Evolutionary conservation across 35 echinoderm and acorn worm species (phyloP).

Genomic region (Ptychodera flava): DNA sequence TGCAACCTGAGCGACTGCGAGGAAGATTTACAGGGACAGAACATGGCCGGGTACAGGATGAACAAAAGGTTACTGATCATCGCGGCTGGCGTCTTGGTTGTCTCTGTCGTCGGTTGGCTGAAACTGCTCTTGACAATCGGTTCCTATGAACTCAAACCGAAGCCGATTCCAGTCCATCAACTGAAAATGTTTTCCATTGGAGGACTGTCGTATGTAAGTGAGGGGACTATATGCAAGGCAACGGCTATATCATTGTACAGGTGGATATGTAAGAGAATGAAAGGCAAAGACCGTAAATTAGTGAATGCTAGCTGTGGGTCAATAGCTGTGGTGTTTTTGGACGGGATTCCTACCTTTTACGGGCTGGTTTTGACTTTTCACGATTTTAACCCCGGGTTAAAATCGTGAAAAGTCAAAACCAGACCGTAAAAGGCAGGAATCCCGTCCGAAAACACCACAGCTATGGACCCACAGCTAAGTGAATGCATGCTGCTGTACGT

Average conservation of each 20-base stretch:
- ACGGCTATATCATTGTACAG: background rate
- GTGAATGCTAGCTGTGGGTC: too few relatives aligned
- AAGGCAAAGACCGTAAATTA: background rate
- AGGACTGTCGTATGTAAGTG: slow-evolving; percentile 37
- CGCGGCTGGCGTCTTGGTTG: background rate
- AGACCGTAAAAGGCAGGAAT: too few relatives aligned
- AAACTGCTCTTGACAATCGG: slow-evolving; percentile 34
- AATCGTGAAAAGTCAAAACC: too few relatives aligned
- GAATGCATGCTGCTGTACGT: background rate
- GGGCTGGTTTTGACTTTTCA: too few relatives aligned
- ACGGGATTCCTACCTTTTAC: too few relatives aligned
- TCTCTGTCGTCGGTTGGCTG: slow-evolving; percentile 46
- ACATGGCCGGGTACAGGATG: slow-evolving; percentile 47
- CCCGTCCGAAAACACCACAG: too few relatives aligned
- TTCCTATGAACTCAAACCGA: slow-evolving; percentile 41
- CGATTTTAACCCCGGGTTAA: too few relatives aligned
- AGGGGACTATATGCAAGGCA: background rate
- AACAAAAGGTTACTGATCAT: slow-evolving; percentile 40
- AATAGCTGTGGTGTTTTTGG: too few relatives aligned
- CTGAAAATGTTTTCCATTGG: slow-evolving; percentile 29
- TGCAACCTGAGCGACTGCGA: too few relatives aligned
- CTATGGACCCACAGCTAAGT: too few relatives aligned
- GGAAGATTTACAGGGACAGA: too few relatives aligned
- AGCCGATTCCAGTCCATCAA: background rate
- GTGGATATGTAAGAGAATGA: background rate